Conservation (phyloP, 2,113 vertebrate species). For the Siphamia tubifer region DNA sequence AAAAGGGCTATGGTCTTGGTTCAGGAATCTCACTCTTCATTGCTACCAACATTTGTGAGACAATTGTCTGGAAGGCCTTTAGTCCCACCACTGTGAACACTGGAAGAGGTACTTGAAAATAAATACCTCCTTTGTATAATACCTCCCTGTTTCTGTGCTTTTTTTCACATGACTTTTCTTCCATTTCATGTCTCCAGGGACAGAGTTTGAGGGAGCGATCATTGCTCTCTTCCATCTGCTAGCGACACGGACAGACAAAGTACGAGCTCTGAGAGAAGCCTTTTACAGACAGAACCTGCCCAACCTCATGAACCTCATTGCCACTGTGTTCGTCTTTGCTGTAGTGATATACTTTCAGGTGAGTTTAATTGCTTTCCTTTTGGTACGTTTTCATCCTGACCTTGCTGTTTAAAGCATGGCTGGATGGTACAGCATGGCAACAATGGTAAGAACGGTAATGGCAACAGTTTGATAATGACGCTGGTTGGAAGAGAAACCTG, state of each 20-base stretch:
- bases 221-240: slow-evolving; percentile 97
- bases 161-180: not conserved
- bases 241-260: slow-evolving; percentile 97
- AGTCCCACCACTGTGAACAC: slow-evolving; percentile 99
- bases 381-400: not conserved
- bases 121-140: not conserved
- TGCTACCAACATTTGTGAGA: slow-evolving; percentile 99
- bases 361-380: slow-evolving; percentile 27
- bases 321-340: slow-evolving; percentile 96
- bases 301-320: slow-evolving; percentile 98
- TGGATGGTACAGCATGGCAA: too few relatives aligned
- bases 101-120: slow-evolving; percentile 84
- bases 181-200: slow-evolving; percentile 77
- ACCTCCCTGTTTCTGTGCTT: not conserved
- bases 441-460: too few relatives aligned
- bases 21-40: slow-evolving; percentile 99
- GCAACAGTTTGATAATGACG: too few relatives aligned
- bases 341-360: slow-evolving; percentile 99
- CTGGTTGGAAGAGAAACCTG: too few relatives aligned
- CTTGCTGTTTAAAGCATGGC: too few relatives aligned
- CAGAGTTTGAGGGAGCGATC: slow-evolving; percentile 97
- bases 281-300: slow-evolving; percentile 99
- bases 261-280: slow-evolving; percentile 94
- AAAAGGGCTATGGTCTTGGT: slow-evolving; percentile 96
- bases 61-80: slow-evolving; percentile 99